phyloP scores from a whole-genome alignment of 53 echinoderm and acorn worm species.

The Antedon mediterranea region DNA sequence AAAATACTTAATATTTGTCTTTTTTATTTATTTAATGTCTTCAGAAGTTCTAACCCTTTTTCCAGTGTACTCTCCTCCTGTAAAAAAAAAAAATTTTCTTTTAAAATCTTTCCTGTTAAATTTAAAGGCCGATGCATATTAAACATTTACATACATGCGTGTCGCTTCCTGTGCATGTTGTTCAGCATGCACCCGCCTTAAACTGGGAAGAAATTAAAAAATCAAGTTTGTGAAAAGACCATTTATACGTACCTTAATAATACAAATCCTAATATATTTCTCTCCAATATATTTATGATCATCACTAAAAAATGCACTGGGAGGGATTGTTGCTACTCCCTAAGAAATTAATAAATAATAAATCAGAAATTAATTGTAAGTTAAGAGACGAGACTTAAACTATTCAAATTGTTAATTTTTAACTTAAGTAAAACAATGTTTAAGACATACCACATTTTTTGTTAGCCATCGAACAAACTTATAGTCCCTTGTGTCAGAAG shows the following conservation, averaged over 20 bases:
- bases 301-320: slow-evolving; percentile 78
- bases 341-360: neutral
- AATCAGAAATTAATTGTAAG: neutral
- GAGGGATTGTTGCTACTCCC: slow-evolving; percentile 91
- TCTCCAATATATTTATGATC: slow-evolving; percentile 74
- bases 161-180: no score
- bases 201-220: no score
- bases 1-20: neutral
- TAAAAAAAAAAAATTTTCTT: no score
- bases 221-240: neutral
- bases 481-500: slow-evolving; percentile 63
- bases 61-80: neutral
- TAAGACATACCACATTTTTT: slow-evolving; percentile 59
- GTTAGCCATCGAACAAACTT: slow-evolving; percentile 76
- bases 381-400: no score
- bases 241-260: slow-evolving; percentile 80
- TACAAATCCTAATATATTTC: slow-evolving; percentile 85
- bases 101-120: no score
- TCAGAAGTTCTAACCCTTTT: neutral
- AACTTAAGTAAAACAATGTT: no score
- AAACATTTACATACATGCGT: no score
- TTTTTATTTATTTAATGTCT: no score
- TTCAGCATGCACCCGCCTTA: no score
- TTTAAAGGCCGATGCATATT: no score
- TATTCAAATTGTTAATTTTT: no score